Base-by-base conservation (phyloP, 2,888 invertebrate genomes). In the Drosophila anomelani region DNA sequence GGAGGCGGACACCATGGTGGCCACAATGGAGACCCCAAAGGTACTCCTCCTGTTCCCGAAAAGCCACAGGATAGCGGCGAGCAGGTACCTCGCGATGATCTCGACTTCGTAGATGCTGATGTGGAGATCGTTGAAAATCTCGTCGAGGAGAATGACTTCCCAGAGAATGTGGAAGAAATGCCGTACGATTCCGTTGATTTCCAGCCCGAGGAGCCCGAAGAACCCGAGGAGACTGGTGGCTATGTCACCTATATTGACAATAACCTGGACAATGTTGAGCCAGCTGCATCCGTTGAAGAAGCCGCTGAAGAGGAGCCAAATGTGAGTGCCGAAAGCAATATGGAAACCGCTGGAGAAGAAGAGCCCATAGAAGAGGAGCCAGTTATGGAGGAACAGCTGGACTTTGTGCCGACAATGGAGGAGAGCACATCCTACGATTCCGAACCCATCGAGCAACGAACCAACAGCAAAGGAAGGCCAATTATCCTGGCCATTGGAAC, bases 401-500 rank as follows among this genome's bases (percentile, higher is more conserved):
- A 59, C 32, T 7, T 36, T 9, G 61, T 4, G 4, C 26, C 26
- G 15, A 5, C 23, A 5, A 43, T 29, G 34, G 61, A 51, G 3
- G 51, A 64, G 15, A 36, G 43, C 9, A 41, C 36, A 41, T 17
- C 49, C 8, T 7, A 4, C 1, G 60, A 61, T 13, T 20, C 13
- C 3, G 51, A 64, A 4, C 29, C 17, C 7, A 29, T 38, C 13
- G 61, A 66, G 43, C 39, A 61, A 8, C 51, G 64, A 36, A 44
- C 20, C 36, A 61, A 20, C 13, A 61, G 6, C 29, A 66, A 64
- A 36, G 26, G 61, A 2, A 43, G 51, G 5, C 64, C 64, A 10
- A 44, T 66, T 51, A 61, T 66, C 29, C 20, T 72, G 26, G 51
- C 70, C n/a, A 29, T 69, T 38, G 72, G 61, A 26, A 72, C 61